Base-by-base conservation (phyloP, 2,113 vertebrate species). In the Lamprologus tigripictilis region DNA sequence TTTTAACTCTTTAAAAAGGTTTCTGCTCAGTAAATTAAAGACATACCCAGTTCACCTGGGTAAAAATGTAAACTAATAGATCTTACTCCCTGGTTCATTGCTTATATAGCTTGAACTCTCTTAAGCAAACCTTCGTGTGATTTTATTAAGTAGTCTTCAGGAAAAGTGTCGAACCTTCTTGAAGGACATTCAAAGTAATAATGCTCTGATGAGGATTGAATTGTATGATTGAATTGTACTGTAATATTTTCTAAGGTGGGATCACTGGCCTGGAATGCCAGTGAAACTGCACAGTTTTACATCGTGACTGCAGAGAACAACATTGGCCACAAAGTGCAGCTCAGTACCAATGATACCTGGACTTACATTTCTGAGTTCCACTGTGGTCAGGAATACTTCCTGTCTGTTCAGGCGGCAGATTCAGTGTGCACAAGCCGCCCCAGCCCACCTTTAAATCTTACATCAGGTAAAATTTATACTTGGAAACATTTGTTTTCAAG, bases 331-430 rank as follows among this genome's bases (percentile, higher is more conserved):
- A 88, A 12, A 61, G 54, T 95, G 61, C 83, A 91, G 76, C 92
- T 96, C 53, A 94, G 83, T 86, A 96, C 96, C 58, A 93, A 88
- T 6, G 83, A 88, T 7, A 96, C 95, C 51, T 92, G 78, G 40
- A 92, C 95, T 19, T 90, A 87, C 16, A 83, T 97, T 80, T 94
- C 93, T 3, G 96, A 95, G 81, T 94, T 97, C 37, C 28, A 16
- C 6, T 97, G 97, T 61, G 96, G 97, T 23, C 88, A 96, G 61
- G 53, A 90, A 51, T 97, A 97, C 86, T 94, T 78, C 85, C 78
- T 97, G 51, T 96, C 93, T 1, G 95, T 97, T 21, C 86, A 85
- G 79, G 96, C 96, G 1, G 86, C 81, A 2, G 95, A 96, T 49
- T 82, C 91, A 1, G 79, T 80, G 61, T 97, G 97, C 88, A 93